Conservation (phyloP, 2,113 vertebrate genomes). For the Ivindomyrus marchei region DNA sequence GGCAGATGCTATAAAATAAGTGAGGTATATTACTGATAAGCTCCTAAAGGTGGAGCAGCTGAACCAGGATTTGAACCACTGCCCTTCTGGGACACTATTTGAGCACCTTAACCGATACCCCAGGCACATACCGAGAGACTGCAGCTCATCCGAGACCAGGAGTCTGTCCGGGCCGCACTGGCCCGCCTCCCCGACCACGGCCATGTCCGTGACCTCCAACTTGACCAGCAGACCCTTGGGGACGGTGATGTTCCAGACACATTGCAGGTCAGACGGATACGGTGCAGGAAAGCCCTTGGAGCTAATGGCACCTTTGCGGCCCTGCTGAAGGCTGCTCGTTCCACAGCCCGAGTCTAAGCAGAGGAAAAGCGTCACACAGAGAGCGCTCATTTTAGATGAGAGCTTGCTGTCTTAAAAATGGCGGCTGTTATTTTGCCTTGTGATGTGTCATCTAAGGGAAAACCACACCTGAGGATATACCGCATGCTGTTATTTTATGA, state of each 20-base stretch:
- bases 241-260: slow-evolving; percentile 57
- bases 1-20: not conserved
- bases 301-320: slow-evolving; percentile 54
- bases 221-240: slow-evolving; percentile 52
- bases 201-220: slow-evolving; percentile 54
- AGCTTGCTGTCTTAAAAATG: not conserved
- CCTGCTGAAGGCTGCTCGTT: slow-evolving; percentile 36
- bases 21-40: not conserved
- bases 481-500: not conserved
- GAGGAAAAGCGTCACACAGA: not conserved
- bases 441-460: not conserved
- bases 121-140: slow-evolving; percentile 47
- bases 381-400: not conserved
- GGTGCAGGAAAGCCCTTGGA: slow-evolving; percentile 54
- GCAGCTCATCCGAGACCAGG: slow-evolving; percentile 48
- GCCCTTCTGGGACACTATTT: not conserved
- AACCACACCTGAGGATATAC: not conserved
- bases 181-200: slow-evolving; percentile 52
- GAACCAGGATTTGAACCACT: not conserved
- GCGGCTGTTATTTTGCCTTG: not conserved
- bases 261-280: slow-evolving; percentile 53
- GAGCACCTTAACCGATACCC: not conserved
- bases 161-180: slow-evolving; percentile 54
- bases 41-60: not conserved
- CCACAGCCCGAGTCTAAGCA: slow-evolving; percentile 43